phyloP scores from a whole-genome alignment of 2,797 vertebrate genomes.

The Hippoglossus hippoglossus region DNA sequence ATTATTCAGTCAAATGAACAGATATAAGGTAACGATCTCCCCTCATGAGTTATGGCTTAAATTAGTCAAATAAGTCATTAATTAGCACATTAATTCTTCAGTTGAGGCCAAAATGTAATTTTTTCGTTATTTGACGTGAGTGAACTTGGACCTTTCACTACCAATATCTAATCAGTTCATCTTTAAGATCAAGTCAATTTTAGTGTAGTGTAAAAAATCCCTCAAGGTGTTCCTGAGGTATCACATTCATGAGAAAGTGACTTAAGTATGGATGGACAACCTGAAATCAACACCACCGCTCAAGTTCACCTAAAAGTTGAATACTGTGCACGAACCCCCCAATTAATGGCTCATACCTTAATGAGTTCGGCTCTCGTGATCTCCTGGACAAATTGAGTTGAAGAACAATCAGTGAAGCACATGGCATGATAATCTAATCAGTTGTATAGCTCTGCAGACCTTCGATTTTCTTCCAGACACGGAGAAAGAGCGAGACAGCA shows the following conservation, averaged over 20 bases:
- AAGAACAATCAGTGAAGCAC: constrained; percentile 54
- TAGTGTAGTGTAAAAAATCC: no score
- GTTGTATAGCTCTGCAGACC: constrained; percentile 27
- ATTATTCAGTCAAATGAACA: no score
- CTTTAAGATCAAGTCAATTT: neutral
- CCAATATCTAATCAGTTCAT: neutral
- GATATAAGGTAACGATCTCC: no score
- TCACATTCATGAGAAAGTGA: neutral
- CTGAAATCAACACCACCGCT: neutral
- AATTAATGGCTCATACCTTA: constrained; percentile 27
- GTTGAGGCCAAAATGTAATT: neutral
- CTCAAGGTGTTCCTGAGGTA: no score
- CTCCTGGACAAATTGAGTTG: constrained; percentile 44
- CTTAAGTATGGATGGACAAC: no score
- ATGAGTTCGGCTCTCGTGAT: constrained; percentile 17
- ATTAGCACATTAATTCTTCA: neutral
- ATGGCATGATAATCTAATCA: constrained; percentile 75
- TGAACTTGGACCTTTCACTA: no score
- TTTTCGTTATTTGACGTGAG: neutral
- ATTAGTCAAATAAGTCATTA: no score
- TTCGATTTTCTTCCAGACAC: constrained; percentile 42
- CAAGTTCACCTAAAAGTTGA: constrained; percentile 17
- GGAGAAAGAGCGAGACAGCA: neutral
- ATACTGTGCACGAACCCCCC: constrained; percentile 6
- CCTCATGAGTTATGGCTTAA: no score